Base-by-base conservation (phyloP, 2,888 invertebrate genomes). In the Ophraella communa region DNA sequence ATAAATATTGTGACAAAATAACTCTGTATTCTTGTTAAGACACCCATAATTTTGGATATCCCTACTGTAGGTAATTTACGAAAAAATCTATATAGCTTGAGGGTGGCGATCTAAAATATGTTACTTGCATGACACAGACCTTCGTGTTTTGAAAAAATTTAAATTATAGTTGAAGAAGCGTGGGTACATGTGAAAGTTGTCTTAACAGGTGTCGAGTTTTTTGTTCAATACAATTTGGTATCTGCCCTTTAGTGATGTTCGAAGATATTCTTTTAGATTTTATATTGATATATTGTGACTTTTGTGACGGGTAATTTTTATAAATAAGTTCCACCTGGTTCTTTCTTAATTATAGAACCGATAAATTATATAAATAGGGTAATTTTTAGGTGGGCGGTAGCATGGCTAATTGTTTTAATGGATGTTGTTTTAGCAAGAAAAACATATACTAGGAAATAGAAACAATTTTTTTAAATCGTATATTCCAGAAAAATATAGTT, bases 131-230 rank as follows among this genome's bases (percentile, higher is more conserved):
- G 62, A 57, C 52, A 17, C 57, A 30, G 51, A n/a, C n/a, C 57
- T 62, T 49, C 62, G 62, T 62, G 62, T 62, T 57, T 23, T 27
- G 30, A 20, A 62, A 62, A 62, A 62, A 57, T 62, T 56, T 62
- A 62, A 62, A 62, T 62, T 62, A 62, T 52, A 62, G 57, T 30
- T 35, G 42, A 23, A 23, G 62, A 49, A 55, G 62, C 62, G 62
- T 62, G 62, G 62, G 62, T 62, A 55, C 54, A 49, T 47, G 61
- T 45, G 20, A 55, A 27, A 54, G 18, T 55, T 8, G 49, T 17
- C 27, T 27, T 49, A 57, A 62, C 62, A 62, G 62, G 62, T 62
- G 62, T 62, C 56, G 52, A 33, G n/a, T 62, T 62, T 62, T 62
- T 62, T 62, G 62, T 62, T 62, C 42, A 8, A 30, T 49, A 55